Evolutionary conservation across 2,113 vertebrate species (phyloP), one percentile per base, ranked within the genome.

Genomic region (Thalassoma bifasciatum): DNA sequence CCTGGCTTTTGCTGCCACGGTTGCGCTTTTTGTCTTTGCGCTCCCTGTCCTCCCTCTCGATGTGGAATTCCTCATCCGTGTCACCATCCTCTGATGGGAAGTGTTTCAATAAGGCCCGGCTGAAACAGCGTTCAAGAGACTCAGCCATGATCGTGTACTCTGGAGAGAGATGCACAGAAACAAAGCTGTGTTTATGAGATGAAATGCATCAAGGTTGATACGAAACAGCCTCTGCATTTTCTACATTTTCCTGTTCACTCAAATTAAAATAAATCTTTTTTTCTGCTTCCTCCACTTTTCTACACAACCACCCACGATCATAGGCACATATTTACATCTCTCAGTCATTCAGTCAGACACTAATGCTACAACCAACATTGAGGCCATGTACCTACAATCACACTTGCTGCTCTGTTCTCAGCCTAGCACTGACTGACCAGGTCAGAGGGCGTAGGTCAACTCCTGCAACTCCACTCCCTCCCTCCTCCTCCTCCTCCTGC

Each of bases 131-230:
- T 60, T 99, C 96, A 46, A 99, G 90, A 67, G 96, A 98, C 82
- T 97, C 96, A 0, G 98, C 96, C 98, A 99, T 99, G 92, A 95
- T 94, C 7, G 96, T 98, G 83, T 99, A 99, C 30, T 99, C 98
- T 99, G 88, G 2, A 36, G 57, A 75, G 37, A 76, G 26, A 51
- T n/a, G 52, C n/a, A 61, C 6, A 26, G 38, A 14, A 37, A 47
- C 11, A 60, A 8, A 58, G 44, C 0, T 56, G 22, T 16, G 46
- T 0, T 58, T 1, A 6, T 30, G 24, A 16, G 42, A 44, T 44
- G 40, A 80, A 53, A 62, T n/a, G 38, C 21, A 54, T 5, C 23
- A 8, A 51, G 30, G 30, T 30, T 30, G 30, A 42, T 36, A 30
- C 6, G 30, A 42, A 10, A 22, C 21, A 24, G 40, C 37, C 22